A percentile compares a stretch with the other conserved stretches of the same genome.
Conservation (phyloP, 2,888 invertebrate genomes). For the Halictus quadricinctus region DNA sequence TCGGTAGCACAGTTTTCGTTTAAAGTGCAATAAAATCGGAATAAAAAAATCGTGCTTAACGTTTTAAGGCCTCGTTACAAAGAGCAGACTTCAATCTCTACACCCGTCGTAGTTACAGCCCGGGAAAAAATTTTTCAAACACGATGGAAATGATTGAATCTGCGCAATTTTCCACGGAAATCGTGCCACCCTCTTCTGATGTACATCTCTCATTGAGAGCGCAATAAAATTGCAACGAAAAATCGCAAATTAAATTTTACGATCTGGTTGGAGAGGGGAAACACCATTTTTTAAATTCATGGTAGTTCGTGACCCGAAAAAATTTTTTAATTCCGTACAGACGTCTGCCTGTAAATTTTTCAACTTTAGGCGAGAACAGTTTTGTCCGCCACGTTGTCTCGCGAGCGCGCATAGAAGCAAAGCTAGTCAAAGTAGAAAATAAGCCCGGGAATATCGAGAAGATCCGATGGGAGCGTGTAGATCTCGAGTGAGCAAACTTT, state of each 20-base stretch:
- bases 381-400: too few relatives aligned
- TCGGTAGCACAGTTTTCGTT: background rate
- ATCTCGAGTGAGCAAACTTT: constrained; percentile 15
- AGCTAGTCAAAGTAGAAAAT: background rate
- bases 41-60: background rate
- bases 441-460: background rate
- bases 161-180: background rate
- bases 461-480: background rate
- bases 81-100: background rate
- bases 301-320: background rate
- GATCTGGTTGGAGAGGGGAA: too few relatives aligned
- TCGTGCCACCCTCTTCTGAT: background rate
- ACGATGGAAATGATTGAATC: background rate
- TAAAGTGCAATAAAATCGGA: background rate
- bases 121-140: background rate
- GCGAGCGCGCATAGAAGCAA: background rate
- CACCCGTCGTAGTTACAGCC: background rate
- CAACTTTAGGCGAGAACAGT: too few relatives aligned
- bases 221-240: background rate
- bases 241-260: background rate
- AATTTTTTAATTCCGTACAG: too few relatives aligned
- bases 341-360: too few relatives aligned
- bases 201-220: background rate
- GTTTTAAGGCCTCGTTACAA: background rate
- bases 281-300: too few relatives aligned